phyloP scores from a whole-genome alignment of 2,888 invertebrate genomes.

The Lasioglossum figueresi region DNA sequence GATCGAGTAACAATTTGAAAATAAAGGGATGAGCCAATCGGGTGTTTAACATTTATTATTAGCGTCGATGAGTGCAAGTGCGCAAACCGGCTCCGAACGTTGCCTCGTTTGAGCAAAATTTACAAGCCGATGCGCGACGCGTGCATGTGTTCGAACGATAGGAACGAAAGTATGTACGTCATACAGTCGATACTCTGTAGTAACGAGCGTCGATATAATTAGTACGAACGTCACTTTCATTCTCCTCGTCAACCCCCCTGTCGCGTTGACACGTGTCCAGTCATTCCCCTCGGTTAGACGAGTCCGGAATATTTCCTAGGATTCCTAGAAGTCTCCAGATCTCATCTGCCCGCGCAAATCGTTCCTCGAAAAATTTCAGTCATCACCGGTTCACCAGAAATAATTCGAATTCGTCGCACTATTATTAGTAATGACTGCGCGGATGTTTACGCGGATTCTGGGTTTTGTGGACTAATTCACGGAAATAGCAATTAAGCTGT shows the following conservation, averaged over 20 bases:
- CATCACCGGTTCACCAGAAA: not conserved
- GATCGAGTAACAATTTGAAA: conserved; percentile 8
- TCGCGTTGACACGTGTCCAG: conserved; percentile 1
- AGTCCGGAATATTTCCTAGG: not conserved
- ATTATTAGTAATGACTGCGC: conserved; percentile 1
- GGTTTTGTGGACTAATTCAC: not conserved
- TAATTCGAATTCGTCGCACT: not conserved
- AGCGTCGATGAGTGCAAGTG: not conserved
- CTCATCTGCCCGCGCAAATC: not conserved
- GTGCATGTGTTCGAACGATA: not conserved
- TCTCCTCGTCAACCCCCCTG: conserved; percentile 8
- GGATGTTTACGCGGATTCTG: not conserved
- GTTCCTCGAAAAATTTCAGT: not conserved
- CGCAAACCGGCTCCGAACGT: not conserved
- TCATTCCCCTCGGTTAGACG: not conserved
- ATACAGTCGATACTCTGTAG: not conserved
- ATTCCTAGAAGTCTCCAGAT: not conserved
- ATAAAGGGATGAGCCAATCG: not conserved
- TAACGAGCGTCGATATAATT: conserved; percentile 25
- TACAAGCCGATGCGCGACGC: not conserved
- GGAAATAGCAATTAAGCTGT: conserved; percentile 5
- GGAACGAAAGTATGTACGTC: conserved; percentile 3
- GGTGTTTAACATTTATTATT: not conserved
- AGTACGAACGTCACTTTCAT: conserved; percentile 35
- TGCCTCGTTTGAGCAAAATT: not conserved